Percentiles rank a stretch among this genome's conserved stretches.
These are phyloP conservation scores for Podargus strigoides DNA, from an alignment of 2,797 vertebrate species.

Conservation along the genomic window DNA sequence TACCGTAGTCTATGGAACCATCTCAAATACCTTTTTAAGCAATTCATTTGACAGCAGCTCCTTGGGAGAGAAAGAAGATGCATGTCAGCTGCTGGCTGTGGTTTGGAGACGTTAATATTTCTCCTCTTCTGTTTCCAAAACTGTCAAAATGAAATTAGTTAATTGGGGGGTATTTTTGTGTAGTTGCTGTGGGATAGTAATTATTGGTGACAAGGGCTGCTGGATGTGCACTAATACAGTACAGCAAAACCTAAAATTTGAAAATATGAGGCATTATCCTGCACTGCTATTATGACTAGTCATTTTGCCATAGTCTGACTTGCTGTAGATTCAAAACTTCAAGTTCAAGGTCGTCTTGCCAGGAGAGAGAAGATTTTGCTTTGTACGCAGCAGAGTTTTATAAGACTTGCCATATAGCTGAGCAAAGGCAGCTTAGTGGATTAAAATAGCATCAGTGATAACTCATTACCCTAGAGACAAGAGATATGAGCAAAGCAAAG, in stretches of 20 bases:
- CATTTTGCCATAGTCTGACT: neutral
- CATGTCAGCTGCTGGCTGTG: conserved; percentile 39
- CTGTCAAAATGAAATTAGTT: conserved; percentile 58
- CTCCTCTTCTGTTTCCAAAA: conserved; percentile 55
- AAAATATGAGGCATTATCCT: neutral
- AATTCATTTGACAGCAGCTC: conserved; percentile 56
- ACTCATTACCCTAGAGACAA: conserved; percentile 34
- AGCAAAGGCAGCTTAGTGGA: conserved; percentile 30
- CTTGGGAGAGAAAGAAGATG: conserved; percentile 43
- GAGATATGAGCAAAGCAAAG: conserved; percentile 29
- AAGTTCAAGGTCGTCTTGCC: conserved; percentile 8
- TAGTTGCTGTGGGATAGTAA: conserved; percentile 32
- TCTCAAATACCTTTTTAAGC: conserved; percentile 37
- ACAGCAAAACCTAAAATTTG: conserved; percentile 3
- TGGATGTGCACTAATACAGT: neutral
- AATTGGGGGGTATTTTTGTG: conserved; percentile 42
- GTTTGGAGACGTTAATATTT: conserved; percentile 47
- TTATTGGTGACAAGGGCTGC: conserved; percentile 47
- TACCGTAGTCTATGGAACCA: neutral
- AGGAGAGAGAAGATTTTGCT: conserved; percentile 2
- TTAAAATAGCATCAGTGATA: conserved; percentile 48
- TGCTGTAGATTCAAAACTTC: neutral
- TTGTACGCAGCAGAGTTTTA: neutral
- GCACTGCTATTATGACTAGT: neutral
- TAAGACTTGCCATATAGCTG: neutral